These are phyloP conservation scores for Dynastes tityus DNA, from an alignment of 2,888 invertebrate species.

Conservation along the genomic window DNA sequence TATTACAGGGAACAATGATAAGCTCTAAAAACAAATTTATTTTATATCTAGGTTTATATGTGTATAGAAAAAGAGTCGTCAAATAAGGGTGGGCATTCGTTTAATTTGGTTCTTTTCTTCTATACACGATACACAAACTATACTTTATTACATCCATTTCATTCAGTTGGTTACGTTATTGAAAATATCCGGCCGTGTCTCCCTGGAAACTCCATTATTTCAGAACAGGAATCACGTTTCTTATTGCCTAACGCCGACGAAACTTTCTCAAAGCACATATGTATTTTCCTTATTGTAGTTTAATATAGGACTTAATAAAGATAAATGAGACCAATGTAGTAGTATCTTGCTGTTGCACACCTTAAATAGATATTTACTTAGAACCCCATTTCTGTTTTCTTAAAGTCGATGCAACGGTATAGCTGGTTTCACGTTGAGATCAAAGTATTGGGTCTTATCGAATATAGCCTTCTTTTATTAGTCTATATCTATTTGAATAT, in stretches of 20 bases:
- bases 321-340: conserved; percentile 5
- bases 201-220: conserved; percentile 34
- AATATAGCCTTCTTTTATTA: too few species aligned
- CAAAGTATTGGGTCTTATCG: too few species aligned
- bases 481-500: too few species aligned
- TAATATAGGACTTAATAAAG: conserved; percentile 30
- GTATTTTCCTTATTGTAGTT: conserved; percentile 28
- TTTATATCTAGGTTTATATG: neutral
- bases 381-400: too few species aligned
- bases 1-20: too few species aligned
- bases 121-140: conserved; percentile 26
- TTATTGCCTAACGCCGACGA: conserved; percentile 25
- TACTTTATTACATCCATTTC: conserved; percentile 41
- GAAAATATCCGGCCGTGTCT: conserved; percentile 39
- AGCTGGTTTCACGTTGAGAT: too few species aligned
- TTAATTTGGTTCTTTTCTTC: neutral
- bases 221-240: conserved; percentile 42
- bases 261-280: conserved; percentile 20
- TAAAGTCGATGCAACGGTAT: too few species aligned
- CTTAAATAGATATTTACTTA: neutral
- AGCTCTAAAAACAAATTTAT: too few species aligned
- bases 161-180: conserved; percentile 41
- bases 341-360: neutral
- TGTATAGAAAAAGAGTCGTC: neutral
- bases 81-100: neutral